phyloP scores from a whole-genome alignment of 2,888 invertebrate species.

The Leptura quadrifasciata region DNA sequence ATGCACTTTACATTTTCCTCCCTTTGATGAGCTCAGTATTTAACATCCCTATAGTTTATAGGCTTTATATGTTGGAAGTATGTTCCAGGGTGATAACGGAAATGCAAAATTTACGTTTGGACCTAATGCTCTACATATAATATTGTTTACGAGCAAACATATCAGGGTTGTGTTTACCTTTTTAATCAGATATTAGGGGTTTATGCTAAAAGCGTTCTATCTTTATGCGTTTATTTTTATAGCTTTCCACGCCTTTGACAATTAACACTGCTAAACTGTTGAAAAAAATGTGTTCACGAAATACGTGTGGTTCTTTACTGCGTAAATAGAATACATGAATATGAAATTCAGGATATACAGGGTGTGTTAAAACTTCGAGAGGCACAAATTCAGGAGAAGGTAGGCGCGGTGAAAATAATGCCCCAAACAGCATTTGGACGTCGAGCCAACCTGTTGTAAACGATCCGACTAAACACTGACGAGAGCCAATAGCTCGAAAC shows the following conservation, averaged over 20 bases:
- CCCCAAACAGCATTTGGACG: too few relatives aligned
- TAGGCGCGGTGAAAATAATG: too few relatives aligned
- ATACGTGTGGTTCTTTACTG: too few relatives aligned
- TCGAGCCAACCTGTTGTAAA: too few relatives aligned
- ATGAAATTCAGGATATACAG: too few relatives aligned
- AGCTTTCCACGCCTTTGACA: neutral
- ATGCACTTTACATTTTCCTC: neutral
- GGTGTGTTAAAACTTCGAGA: too few relatives aligned
- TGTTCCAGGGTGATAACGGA: neutral
- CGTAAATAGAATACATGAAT: too few relatives aligned
- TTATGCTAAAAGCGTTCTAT: conserved; percentile 20
- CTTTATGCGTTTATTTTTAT: conserved; percentile 24
- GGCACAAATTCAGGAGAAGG: too few relatives aligned
- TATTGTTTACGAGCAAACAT: conserved; percentile 17
- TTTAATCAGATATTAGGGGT: conserved; percentile 12
- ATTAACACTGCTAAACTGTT: neutral
- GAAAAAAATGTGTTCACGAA: neutral
- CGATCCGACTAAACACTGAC: too few relatives aligned
- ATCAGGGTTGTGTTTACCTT: neutral
- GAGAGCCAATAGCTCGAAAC: too few relatives aligned
- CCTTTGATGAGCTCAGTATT: neutral
- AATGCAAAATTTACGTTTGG: neutral
- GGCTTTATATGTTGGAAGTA: neutral
- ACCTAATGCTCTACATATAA: neutral
- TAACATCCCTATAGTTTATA: neutral